Percentiles rank a stretch among this genome's conserved stretches.
These are phyloP conservation scores for Lasioglossum pauxillum DNA, from an alignment of 2,888 invertebrate genomes.

Conservation along the genomic window DNA sequence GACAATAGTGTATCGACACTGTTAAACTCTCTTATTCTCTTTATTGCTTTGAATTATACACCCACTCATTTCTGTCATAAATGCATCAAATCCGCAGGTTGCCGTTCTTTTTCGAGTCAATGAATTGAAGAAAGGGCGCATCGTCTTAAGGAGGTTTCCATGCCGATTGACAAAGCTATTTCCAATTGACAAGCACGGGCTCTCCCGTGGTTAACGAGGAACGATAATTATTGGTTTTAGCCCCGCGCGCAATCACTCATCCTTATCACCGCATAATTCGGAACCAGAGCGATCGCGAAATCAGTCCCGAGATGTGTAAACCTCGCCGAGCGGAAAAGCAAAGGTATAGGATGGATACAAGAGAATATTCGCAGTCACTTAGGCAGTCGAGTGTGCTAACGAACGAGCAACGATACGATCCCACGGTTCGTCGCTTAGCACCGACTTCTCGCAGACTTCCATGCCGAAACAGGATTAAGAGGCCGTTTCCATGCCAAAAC, in stretches of 20 bases:
- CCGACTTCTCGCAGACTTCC: background rate
- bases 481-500: background rate
- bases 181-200: background rate
- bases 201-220: background rate
- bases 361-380: constrained; percentile 7
- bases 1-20: too few species aligned
- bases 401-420: constrained; percentile 10
- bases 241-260: background rate
- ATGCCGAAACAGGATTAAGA: background rate
- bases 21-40: too few species aligned
- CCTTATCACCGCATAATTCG: background rate
- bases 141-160: background rate
- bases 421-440: constrained; percentile 1
- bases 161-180: background rate
- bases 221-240: background rate
- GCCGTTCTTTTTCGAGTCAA: too few species aligned
- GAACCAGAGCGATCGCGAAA: background rate
- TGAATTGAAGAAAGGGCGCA: too few species aligned
- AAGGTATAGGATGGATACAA: background rate
- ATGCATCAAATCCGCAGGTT: too few species aligned
- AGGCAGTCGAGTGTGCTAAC: constrained; percentile 15
- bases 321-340: background rate
- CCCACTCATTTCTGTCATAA: too few species aligned
- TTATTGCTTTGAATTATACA: too few species aligned
- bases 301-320: background rate